phyloP scores from a whole-genome alignment of 2,888 invertebrate genomes.

The Silvanus unidentatus region DNA sequence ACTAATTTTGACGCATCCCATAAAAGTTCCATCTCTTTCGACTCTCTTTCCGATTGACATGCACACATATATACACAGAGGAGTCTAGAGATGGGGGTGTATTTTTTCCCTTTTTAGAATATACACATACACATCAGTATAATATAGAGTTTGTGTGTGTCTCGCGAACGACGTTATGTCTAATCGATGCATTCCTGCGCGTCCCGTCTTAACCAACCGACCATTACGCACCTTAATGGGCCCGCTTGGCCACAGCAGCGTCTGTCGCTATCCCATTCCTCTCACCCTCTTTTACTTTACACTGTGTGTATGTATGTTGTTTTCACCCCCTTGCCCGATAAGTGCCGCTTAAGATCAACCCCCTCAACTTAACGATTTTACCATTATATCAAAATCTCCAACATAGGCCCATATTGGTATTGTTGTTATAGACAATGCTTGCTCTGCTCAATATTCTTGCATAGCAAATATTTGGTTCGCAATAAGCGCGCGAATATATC shows the following conservation, averaged over 20 bases:
- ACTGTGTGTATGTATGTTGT: conserved; percentile 15
- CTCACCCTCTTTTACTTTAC: conserved; percentile 3
- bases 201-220: conserved; percentile 60
- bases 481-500: too few relatives aligned
- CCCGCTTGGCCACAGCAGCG: conserved; percentile 39
- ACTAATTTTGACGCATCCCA: too few relatives aligned
- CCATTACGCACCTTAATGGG: conserved; percentile 75
- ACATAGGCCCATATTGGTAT: conserved; percentile 21
- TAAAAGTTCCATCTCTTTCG: too few relatives aligned
- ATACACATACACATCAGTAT: too few relatives aligned
- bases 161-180: conserved; percentile 53
- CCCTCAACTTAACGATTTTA: conserved; percentile 30
- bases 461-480: too few relatives aligned
- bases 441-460: too few relatives aligned
- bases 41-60: too few relatives aligned
- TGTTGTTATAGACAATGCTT: not conserved
- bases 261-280: conserved; percentile 37
- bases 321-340: conserved; percentile 29
- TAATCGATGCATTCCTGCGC: conserved; percentile 67
- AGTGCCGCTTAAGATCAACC: conserved; percentile 34
- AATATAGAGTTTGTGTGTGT: conserved; percentile 23
- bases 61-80: too few relatives aligned
- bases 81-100: too few relatives aligned
- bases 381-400: conserved; percentile 30
- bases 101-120: too few relatives aligned